Base-by-base conservation (phyloP, 2,113 vertebrate genomes). In the Melanerpes aurifrons region DNA sequence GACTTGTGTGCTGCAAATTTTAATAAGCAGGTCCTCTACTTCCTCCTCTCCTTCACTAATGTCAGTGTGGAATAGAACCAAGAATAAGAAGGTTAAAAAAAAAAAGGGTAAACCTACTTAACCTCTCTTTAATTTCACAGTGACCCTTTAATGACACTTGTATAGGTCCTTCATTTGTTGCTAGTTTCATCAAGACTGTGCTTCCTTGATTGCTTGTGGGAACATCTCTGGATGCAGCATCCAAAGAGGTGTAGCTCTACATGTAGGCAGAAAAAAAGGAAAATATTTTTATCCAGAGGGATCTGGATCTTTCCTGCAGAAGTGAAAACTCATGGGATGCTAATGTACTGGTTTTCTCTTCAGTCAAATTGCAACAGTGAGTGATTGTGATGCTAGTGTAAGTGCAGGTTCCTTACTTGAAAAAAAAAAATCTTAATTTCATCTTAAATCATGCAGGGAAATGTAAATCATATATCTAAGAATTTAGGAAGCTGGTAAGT, bases 21-120 rank as follows among this genome's bases (percentile, higher is more conserved):
- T 91, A 95, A 91, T 92, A 56, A 94, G 68, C 18, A n/a, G 64
- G 40, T 66, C 87, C 67, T 84, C 53, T 82, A 10, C 56, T 85
- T 90, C 31, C 29, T 86, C n/a, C 20, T 87, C 47, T 76, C 50
- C 54, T 93, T 87, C 45, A 35, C 25, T 84, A 31, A 62, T 45
- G n/a, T n/a, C 66, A 66, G 8, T 22, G 18, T 47, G n/a, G 21
- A 89, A 59, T 16, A 91, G 50, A 89, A 85, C 12, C n/a, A 67
- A 82, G 26, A 56, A 35, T 28, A 91, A 62, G 28, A 4, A 63
- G 8, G 58, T 37, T 43, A 48, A 26, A 31, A 4, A 62, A 12
- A 67, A 47, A 48, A 26, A 6, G 25, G 10, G 9, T 11, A 81
- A 73, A 63, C n/a, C 7, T 84, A 7, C 18, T 35, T 77, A 43